Base-by-base conservation (phyloP, 2,888 invertebrate genomes). In the Fissipunctia ypsillon region DNA sequence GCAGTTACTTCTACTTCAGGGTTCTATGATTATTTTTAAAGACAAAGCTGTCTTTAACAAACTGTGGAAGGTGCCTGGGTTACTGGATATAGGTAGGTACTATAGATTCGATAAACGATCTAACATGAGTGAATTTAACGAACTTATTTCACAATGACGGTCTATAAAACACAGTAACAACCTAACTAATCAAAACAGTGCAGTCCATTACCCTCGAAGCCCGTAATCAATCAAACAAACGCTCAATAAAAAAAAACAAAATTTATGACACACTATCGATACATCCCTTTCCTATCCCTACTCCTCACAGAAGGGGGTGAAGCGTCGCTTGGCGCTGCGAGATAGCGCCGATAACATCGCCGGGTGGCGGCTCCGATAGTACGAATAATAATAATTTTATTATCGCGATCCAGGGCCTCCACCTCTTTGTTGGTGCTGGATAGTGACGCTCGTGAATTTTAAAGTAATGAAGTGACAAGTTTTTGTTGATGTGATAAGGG, bases 371-470 rank as follows among this genome's bases (percentile, higher is more conserved):
- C 92, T 91, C 94, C 94, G 95, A 96, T 95, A 95, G 92, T 91
- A 91, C 90, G 95, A 95, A 94, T 95, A 95, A 96, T 95, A 96
- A 96, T 95, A 95, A 96, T 95, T 96, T 94, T 95, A 95, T 93
- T 95, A 96, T 95, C 94, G 89, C 92, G 92, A 94, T 94, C 91
- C 91, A 94, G 94, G 94, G 95, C 83, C 93, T 90, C 88, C 92
- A 90, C 86, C 88, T 88, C 89, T 79, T 84, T 85, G 87, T 85
- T 87, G 85, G 50, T 83, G 64, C 78, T 69, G 50, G 43, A 80
- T 86, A 88, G 88, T 89, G 82, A 72, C 61, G 76, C 68, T 73
- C 70, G 83, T 65, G 67, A 78, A 76, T 83, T 82, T 82, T 84
- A 71, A 75, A 78, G 63, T 83, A 65, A 85, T 85, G 75, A 74